These are phyloP conservation scores for Caradrina clavipalpis DNA, from an alignment of 2,888 invertebrate genomes.

Conservation along the genomic window DNA sequence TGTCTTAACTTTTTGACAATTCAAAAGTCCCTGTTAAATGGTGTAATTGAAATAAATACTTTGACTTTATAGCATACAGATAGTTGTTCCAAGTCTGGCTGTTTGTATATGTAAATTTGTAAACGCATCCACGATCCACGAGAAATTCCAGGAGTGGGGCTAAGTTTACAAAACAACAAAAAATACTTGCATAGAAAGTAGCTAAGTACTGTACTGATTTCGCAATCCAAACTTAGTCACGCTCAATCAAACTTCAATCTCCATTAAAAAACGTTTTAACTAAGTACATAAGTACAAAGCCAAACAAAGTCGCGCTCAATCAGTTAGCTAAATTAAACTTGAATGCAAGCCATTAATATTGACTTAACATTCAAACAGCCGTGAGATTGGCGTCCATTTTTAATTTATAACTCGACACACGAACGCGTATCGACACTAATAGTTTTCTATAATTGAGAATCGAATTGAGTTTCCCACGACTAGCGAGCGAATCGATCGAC, in stretches of 20 bases:
- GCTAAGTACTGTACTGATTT: no score
- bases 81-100: no score
- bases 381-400: constrained; percentile 74
- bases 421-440: constrained; percentile 67
- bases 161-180: no score
- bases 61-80: no score
- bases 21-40: no score
- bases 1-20: no score
- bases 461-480: constrained; percentile 77
- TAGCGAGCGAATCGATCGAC: constrained; percentile 68
- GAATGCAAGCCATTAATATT: constrained; percentile 62
- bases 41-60: no score
- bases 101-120: no score
- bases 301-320: constrained; percentile 51
- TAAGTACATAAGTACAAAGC: constrained; percentile 19
- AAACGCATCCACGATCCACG: no score
- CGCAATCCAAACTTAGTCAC: not conserved
- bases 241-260: not conserved
- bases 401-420: constrained; percentile 71
- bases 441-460: constrained; percentile 79
- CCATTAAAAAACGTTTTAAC: constrained; percentile 9
- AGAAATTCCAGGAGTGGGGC: no score
- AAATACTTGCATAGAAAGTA: no score
- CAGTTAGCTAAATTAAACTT: constrained; percentile 56
- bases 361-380: constrained; percentile 66